A percentile compares a stretch with the other conserved stretches of the same genome.
phyloP scores from a whole-genome alignment of 2,888 invertebrate genomes.

The Anodontia alba region DNA sequence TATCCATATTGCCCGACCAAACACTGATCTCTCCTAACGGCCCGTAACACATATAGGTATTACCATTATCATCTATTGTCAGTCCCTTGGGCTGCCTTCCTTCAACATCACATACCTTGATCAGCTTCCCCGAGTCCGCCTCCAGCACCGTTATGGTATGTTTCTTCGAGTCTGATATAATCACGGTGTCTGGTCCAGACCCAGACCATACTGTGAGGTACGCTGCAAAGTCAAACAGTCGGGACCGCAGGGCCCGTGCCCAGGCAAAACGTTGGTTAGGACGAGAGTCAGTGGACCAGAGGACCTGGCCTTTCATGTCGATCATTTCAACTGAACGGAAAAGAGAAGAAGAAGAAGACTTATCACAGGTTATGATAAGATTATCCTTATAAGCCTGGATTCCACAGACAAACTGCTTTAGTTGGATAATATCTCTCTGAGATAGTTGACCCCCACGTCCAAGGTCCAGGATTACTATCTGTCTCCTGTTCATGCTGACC shows the following conservation, averaged over 20 bases:
- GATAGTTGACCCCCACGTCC: neutral
- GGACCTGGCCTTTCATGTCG: too few species aligned
- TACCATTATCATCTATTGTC: too few species aligned
- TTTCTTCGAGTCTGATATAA: neutral
- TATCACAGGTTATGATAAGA: too few species aligned
- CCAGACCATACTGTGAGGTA: neutral
- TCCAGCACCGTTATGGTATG: too few species aligned
- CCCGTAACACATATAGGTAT: too few species aligned
- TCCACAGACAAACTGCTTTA: neutral
- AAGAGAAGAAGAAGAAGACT: neutral
- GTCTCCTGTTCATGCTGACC: neutral
- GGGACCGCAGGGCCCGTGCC: neutral
- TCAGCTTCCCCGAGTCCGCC: neutral
- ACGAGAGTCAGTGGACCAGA: neutral
- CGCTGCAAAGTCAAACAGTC: neutral
- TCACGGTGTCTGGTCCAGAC: neutral
- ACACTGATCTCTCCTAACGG: too few species aligned
- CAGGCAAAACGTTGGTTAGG: neutral
- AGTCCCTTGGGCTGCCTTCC: neutral
- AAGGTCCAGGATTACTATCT: neutral
- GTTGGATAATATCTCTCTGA: too few species aligned
- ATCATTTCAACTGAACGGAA: slow-evolving; percentile 1
- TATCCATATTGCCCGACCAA: too few species aligned
- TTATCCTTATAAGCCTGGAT: neutral
- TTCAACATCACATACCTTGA: neutral